phyloP scores from a whole-genome alignment of 2,113 vertebrate species.

The cat (Felis catus) region DNA sequence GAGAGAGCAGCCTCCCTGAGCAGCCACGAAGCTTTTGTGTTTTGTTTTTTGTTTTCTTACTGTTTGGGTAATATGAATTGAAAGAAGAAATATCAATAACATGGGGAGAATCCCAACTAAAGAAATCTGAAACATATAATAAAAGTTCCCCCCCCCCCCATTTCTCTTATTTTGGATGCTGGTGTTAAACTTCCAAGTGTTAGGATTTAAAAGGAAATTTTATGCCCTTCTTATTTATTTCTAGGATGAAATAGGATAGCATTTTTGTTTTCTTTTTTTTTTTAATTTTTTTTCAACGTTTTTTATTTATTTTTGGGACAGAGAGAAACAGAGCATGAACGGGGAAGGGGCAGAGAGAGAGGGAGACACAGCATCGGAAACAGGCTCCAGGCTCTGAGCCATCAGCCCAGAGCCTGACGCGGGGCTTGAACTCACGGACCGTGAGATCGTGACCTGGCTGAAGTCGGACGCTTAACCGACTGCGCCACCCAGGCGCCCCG shows the following conservation, averaged over 20 bases:
- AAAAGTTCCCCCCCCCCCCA: neutral
- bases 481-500: neutral
- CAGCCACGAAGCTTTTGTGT: constrained; percentile 70
- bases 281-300: too few relatives aligned
- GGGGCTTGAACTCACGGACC: too few relatives aligned
- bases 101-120: constrained; percentile 72
- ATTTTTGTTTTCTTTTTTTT: constrained; percentile 74
- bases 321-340: too few relatives aligned
- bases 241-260: constrained; percentile 75
- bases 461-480: too few relatives aligned
- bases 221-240: constrained; percentile 79
- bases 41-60: constrained; percentile 68
- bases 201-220: constrained; percentile 77
- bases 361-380: too few relatives aligned
- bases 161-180: constrained; percentile 81
- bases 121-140: constrained; percentile 79
- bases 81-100: constrained; percentile 75
- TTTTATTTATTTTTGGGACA: too few relatives aligned
- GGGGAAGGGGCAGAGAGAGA: too few relatives aligned
- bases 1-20: constrained; percentile 75
- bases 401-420: too few relatives aligned
- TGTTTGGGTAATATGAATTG: constrained; percentile 78
- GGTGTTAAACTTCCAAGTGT: constrained; percentile 84
- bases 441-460: too few relatives aligned
- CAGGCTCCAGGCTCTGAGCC: too few relatives aligned